Evolutionary conservation across 2,888 invertebrate species (phyloP).

Genomic region (Callimorpha dominula): DNA sequence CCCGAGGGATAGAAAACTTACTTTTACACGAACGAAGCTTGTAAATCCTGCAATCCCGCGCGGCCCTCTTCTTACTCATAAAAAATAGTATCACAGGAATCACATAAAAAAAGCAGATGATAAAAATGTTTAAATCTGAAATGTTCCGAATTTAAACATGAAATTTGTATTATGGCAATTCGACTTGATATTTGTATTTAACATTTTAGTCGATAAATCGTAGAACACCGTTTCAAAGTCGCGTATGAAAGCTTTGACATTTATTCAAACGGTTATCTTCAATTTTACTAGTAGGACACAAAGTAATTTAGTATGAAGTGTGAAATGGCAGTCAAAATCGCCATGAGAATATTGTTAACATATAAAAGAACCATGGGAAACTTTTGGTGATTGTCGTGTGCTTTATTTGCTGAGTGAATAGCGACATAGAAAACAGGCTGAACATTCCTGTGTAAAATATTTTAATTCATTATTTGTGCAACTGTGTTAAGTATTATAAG

Average conservation of each 20-base stretch:
- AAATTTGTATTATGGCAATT: not conserved
- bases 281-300: slow-evolving; percentile 6
- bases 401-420: too few relatives aligned
- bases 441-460: too few relatives aligned
- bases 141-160: not conserved
- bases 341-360: slow-evolving; percentile 6
- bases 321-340: slow-evolving; percentile 10
- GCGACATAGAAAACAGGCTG: too few relatives aligned
- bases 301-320: slow-evolving; percentile 11
- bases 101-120: too few relatives aligned
- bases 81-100: too few relatives aligned
- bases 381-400: too few relatives aligned
- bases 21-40: too few relatives aligned
- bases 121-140: not conserved
- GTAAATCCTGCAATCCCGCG: too few relatives aligned
- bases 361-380: slow-evolving; percentile 7
- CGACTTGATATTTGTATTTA: not conserved
- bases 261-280: not conserved
- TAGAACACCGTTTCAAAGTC: not conserved
- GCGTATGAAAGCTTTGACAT: slow-evolving; percentile 4
- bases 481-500: too few relatives aligned
- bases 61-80: too few relatives aligned
- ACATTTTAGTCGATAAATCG: not conserved
- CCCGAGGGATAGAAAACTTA: too few relatives aligned
- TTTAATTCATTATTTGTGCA: too few relatives aligned